These are phyloP conservation scores for Sebastes hubbsi DNA, from an alignment of 2,797 vertebrate genomes.

Conservation along the genomic window DNA sequence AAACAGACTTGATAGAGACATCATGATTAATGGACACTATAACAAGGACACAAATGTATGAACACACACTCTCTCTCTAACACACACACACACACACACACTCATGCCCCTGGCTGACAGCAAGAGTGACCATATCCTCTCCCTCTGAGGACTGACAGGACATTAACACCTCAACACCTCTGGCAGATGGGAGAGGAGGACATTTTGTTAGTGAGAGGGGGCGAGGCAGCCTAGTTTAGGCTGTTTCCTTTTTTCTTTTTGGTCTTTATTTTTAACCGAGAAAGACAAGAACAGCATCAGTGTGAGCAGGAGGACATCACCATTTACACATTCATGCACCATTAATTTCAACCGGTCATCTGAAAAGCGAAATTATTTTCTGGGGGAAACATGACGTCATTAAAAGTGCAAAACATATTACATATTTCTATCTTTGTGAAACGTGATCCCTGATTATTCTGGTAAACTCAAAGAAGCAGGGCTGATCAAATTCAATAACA, in stretches of 20 bases:
- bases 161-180: slow-evolving; percentile 57
- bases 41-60: background rate
- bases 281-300: background rate
- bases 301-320: background rate
- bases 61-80: background rate
- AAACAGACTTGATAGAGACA: background rate
- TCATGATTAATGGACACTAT: background rate
- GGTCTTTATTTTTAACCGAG: background rate
- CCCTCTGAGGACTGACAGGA: slow-evolving; percentile 64
- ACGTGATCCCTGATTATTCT: too few relatives aligned
- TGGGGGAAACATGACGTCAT: background rate
- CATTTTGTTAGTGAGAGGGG: slow-evolving; percentile 23
- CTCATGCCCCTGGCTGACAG: background rate
- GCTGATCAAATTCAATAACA: background rate
- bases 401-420: background rate
- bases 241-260: background rate
- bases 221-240: background rate
- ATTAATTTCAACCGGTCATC: background rate
- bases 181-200: slow-evolving; percentile 50
- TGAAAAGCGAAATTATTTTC: background rate
- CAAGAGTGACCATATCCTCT: slow-evolving; percentile 38
- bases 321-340: background rate
- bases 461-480: fast-evolving
- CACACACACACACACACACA: background rate
- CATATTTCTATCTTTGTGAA: background rate